Conservation (phyloP, 2,888 invertebrate genomes). For the Eucera pruinosa region DNA sequence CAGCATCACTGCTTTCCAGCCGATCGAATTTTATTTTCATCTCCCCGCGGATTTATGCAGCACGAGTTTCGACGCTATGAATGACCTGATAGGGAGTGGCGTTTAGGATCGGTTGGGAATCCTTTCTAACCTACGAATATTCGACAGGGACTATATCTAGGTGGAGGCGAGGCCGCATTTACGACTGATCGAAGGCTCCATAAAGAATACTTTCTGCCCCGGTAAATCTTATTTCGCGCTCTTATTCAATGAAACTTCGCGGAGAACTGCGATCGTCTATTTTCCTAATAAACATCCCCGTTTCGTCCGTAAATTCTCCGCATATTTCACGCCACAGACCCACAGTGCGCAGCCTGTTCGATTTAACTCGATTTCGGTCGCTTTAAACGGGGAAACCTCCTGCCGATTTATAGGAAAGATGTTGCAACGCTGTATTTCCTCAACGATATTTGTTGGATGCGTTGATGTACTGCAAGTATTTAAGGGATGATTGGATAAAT, state of each 20-base stretch:
- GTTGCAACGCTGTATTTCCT: background rate
- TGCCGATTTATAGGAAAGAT: background rate
- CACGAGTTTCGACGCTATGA: conserved; percentile 65
- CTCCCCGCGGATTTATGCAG: conserved; percentile 56
- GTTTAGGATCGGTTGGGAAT: conserved; percentile 29
- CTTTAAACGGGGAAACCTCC: background rate
- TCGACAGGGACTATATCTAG: conserved; percentile 41
- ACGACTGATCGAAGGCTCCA: conserved; percentile 60
- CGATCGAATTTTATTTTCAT: conserved; percentile 78
- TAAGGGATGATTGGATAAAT: too few species aligned
- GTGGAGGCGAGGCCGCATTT: conserved; percentile 42
- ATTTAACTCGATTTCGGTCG: conserved; percentile 32
- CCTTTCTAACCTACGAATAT: conserved; percentile 37
- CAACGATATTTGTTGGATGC: too few species aligned
- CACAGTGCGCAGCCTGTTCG: background rate
- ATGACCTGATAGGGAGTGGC: conserved; percentile 63
- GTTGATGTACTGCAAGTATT: too few species aligned
- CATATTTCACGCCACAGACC: conserved; percentile 29
- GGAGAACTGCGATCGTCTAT: conserved; percentile 57
- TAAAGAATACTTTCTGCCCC: conserved; percentile 56
- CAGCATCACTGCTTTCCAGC: conserved; percentile 77
- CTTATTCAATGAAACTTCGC: conserved; percentile 62
- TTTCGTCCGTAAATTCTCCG: conserved; percentile 16
- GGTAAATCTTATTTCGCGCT: conserved; percentile 64
- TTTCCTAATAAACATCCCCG: conserved; percentile 59